phyloP scores from a whole-genome alignment of 2,113 vertebrate species.

The Zingel zingel region DNA sequence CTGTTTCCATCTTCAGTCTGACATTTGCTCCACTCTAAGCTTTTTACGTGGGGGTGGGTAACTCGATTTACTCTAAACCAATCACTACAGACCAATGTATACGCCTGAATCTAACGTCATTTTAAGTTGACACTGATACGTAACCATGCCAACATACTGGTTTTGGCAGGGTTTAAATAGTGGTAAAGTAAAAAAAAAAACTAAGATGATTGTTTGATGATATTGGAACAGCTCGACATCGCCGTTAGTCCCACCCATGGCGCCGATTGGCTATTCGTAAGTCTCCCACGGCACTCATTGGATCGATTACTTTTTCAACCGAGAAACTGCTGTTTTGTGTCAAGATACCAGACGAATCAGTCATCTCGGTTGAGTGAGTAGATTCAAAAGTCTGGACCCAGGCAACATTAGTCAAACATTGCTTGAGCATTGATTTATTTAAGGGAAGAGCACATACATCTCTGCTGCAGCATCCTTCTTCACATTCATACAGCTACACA shows the following conservation, averaged over 20 bases:
- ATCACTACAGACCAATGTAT: too few relatives aligned
- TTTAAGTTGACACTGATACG: not conserved
- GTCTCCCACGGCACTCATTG: not conserved
- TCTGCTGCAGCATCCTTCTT: slow-evolving; percentile 30
- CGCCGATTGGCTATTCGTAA: not conserved
- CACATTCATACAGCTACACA: slow-evolving; percentile 10
- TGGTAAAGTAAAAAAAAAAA: not conserved
- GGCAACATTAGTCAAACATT: slow-evolving; percentile 15
- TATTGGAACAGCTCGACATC: not conserved
- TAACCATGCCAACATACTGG: not conserved
- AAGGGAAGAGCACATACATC: not conserved
- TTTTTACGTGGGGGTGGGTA: too few relatives aligned
- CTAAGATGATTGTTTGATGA: too few relatives aligned
- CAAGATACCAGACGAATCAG: not conserved
- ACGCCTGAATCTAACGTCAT: not conserved
- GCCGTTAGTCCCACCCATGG: not conserved
- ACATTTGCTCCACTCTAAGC: too few relatives aligned
- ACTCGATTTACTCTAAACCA: too few relatives aligned
- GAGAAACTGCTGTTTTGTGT: not conserved
- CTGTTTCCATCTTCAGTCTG: too few relatives aligned
- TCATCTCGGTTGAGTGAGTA: not conserved
- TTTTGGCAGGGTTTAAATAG: not conserved
- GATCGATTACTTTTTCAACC: not conserved
- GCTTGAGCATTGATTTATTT: slow-evolving; percentile 45
- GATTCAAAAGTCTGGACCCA: not conserved